phyloP scores from a whole-genome alignment of 1,140 invertebrate genomes.

The Procambarus virginalis region DNA sequence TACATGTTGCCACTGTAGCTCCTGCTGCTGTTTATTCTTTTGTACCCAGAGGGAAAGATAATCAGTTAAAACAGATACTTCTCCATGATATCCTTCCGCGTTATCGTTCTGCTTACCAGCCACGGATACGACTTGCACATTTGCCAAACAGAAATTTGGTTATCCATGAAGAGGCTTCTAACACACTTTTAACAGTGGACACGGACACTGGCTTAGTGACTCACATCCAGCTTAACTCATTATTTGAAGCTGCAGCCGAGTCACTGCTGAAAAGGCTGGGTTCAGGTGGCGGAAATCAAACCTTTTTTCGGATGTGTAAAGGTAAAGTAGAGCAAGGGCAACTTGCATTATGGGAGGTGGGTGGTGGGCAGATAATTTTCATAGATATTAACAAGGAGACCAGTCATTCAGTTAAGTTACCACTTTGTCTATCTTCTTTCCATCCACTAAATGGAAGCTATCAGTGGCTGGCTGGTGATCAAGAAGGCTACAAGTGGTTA shows the following conservation, averaged over 20 bases:
- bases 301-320: constrained; percentile 66
- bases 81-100: constrained; percentile 47
- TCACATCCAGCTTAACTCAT: constrained; percentile 37
- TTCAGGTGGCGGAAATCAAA: constrained; percentile 21
- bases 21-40: constrained; percentile 67
- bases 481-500: constrained; percentile 51
- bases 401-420: constrained; percentile 72
- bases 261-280: constrained; percentile 32
- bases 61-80: constrained; percentile 31
- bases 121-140: constrained; percentile 23
- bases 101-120: constrained; percentile 51
- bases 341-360: constrained; percentile 71
- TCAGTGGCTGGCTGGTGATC: constrained; percentile 74
- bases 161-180: constrained; percentile 60
- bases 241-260: constrained; percentile 45
- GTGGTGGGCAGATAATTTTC: constrained; percentile 73
- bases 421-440: constrained; percentile 74
- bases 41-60: constrained; percentile 41
- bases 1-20: constrained; percentile 62
- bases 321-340: constrained; percentile 49
- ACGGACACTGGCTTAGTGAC: constrained; percentile 18
- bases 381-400: constrained; percentile 72
- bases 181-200: constrained; percentile 42
- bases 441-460: constrained; percentile 71
- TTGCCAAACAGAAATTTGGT: constrained; percentile 13